Conservation (phyloP, 1,140 invertebrate genomes). For the Reticulitermes speratus region DNA sequence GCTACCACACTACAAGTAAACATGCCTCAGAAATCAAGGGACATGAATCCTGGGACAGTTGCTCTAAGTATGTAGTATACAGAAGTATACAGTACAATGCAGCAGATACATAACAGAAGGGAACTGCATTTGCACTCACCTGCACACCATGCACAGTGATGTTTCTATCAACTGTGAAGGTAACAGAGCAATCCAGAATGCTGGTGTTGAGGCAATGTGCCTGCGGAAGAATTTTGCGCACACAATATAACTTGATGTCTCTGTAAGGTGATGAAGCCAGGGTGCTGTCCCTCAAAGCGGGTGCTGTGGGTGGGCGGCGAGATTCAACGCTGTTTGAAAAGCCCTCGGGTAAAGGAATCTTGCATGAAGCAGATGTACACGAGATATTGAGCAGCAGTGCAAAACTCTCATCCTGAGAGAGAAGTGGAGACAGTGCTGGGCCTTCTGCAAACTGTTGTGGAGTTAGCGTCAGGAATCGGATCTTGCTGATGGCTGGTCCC, state of each 20-base stretch:
- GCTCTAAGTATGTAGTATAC: no score
- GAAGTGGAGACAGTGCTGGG: constrained; percentile 66
- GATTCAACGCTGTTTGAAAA: constrained; percentile 54
- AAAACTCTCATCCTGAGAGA: constrained; percentile 72
- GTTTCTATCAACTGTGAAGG: constrained; percentile 75
- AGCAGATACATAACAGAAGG: no score
- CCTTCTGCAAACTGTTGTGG: constrained; percentile 78
- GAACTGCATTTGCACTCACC: constrained; percentile 44
- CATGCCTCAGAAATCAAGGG: no score
- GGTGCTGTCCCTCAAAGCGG: constrained; percentile 24
- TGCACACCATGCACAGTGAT: constrained; percentile 70
- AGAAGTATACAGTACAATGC: no score
- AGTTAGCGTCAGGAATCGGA: constrained; percentile 72
- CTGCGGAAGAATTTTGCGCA: constrained; percentile 58
- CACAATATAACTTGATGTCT: constrained; percentile 54
- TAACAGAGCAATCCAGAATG: constrained; percentile 70
- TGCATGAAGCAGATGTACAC: constrained; percentile 57
- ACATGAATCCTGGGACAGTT: no score
- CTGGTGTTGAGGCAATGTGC: constrained; percentile 68
- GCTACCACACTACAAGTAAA: no score
- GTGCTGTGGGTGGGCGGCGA: constrained; percentile 25
- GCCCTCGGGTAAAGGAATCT: constrained; percentile 64
- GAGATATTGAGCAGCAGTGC: constrained; percentile 76
- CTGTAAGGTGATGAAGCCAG: constrained; percentile 24
- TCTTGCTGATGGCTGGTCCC: constrained; percentile 62